A percentile compares a stretch with the other conserved stretches of the same genome.
Conservation (phyloP, 2,113 vertebrate genomes). For the Centropristis striata region DNA sequence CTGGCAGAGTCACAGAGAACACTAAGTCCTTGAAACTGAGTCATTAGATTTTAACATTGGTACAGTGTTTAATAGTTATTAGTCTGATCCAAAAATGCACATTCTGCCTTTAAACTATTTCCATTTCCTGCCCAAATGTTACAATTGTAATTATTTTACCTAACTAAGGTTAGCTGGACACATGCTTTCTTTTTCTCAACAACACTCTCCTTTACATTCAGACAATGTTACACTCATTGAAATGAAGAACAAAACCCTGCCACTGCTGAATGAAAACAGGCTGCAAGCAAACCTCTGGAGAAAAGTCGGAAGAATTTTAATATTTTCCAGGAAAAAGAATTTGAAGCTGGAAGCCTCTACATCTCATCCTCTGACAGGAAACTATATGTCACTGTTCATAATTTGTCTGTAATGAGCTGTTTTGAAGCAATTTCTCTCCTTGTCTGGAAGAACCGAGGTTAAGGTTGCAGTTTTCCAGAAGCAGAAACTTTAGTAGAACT, state of each 20-base stretch:
- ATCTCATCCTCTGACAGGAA: constrained; percentile 20
- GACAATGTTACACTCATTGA: background rate
- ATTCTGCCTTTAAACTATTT: constrained; percentile 5
- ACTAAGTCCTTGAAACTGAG: constrained; percentile 62
- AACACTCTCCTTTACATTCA: constrained; percentile 38
- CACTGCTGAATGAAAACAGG: constrained; percentile 35
- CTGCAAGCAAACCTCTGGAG: constrained; percentile 31
- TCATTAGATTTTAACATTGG: constrained; percentile 43
- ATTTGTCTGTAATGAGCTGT: constrained; percentile 26
- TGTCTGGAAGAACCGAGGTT: background rate
- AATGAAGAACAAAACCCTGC: constrained; percentile 22
- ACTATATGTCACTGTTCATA: constrained; percentile 18
- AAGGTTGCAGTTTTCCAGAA: constrained; percentile 5
- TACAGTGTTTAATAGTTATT: constrained; percentile 21
- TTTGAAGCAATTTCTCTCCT: constrained; percentile 20
- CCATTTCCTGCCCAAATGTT: background rate
- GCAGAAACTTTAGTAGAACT: background rate
- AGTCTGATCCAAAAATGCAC: constrained; percentile 1
- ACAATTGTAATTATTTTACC: background rate
- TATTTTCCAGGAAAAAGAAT: background rate
- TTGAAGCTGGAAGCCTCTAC: constrained; percentile 18
- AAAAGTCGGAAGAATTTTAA: constrained; percentile 19
- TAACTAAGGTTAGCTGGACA: background rate
- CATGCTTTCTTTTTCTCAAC: background rate
- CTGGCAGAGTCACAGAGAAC: constrained; percentile 58